Percentiles rank a stretch among this genome's conserved stretches.
These are phyloP conservation scores for Apodemia duryi DNA, from an alignment of 2,888 invertebrate genomes.

Conservation along the genomic window DNA sequence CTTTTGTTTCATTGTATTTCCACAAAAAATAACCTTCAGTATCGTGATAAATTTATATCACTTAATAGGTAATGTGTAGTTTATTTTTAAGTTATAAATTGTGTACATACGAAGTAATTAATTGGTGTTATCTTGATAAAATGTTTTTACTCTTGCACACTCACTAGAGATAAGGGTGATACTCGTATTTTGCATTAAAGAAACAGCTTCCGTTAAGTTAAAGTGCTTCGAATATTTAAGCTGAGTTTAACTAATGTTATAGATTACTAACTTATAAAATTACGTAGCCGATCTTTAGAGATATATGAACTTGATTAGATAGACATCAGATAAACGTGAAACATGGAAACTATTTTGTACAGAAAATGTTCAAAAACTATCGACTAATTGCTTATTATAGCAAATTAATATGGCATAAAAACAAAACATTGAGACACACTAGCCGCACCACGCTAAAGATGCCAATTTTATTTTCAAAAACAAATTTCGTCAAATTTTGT, in stretches of 20 bases:
- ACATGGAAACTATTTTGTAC: background rate
- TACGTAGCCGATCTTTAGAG: background rate
- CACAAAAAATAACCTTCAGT: conserved; percentile 36
- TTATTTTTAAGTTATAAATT: background rate
- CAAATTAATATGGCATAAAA: no score
- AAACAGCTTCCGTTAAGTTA: conserved; percentile 6
- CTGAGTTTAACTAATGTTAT: background rate
- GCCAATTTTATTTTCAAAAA: no score
- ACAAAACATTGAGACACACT: no score
- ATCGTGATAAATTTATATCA: conserved; percentile 15
- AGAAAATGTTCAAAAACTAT: no score
- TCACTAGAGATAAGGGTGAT: background rate
- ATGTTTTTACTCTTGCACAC: background rate
- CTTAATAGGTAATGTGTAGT: conserved; percentile 7
- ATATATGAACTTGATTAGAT: background rate
- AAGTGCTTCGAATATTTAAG: conserved; percentile 1
- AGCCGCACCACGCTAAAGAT: no score
- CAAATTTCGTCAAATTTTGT: no score
- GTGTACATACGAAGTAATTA: background rate
- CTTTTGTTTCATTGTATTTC: conserved; percentile 35
- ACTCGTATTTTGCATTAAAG: conserved; percentile 10
- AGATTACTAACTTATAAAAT: no score
- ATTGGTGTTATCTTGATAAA: background rate
- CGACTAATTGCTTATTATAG: no score
- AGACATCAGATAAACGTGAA: background rate